Base-by-base conservation (phyloP, 2,797 vertebrate genomes). In the Manis pentadactyla region DNA sequence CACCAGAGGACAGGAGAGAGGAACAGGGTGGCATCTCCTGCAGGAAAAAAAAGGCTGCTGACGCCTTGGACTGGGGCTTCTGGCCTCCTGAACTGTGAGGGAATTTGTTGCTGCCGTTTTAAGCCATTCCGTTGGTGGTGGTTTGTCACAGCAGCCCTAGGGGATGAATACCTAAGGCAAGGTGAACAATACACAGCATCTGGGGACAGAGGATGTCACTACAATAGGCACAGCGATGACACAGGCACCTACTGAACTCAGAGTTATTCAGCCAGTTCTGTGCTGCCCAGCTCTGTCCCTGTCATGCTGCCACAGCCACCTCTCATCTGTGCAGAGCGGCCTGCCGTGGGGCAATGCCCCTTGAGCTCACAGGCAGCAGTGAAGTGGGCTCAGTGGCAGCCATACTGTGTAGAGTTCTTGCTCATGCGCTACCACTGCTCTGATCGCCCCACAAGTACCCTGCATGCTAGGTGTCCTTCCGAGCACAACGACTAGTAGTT, bases 391-490 rank as follows among this genome's bases (percentile, higher is more conserved):
- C 64, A 6, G 5, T 10, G 31, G 25, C 25, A 4, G 12, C 69
- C 57, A 46, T 13, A 31, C 14, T 61, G 77, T 6, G n/a, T 39
- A 6, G 51, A 51, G 69, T 29, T 23, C 18, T 53, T 29, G 53
- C 34, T 49, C 3, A 2, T 4, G 2, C 4, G 11, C 34, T 15
- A 49, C n/a, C 78, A 21, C 14, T 18, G 63, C 19, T 71, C 78
- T 23, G 34, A 53, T 57, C 7, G 11, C 18, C 51, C 49, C 3
- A 0, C 0, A 1, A 59, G 64, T 9, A 23, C 4, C 13, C 31
- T 3, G 1, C 61, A 55, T 0, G 6, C 37, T 12, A 31, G 21
- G 84, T 0, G 4, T 63, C 64, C 59, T 39, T 78, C 39, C 23
- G 19, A 57, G 37, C 64, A 9, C 13, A 27, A 21, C 23, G 18